phyloP scores from a whole-genome alignment of 2,888 invertebrate species.

The Chrysolina americana region DNA sequence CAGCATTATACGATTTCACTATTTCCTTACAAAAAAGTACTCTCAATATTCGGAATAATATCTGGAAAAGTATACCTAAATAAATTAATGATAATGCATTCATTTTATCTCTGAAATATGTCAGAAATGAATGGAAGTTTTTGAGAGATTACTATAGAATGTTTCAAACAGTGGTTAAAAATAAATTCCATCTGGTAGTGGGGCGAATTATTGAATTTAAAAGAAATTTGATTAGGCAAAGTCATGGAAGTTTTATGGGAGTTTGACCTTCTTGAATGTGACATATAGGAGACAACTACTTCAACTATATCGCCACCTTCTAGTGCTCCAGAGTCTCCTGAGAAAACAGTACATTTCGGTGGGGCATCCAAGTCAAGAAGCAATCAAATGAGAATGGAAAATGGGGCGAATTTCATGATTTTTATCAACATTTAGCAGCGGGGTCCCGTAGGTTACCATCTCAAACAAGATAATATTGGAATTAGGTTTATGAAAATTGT shows the following conservation, averaged over 20 bases:
- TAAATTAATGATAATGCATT: background rate
- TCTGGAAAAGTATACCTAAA: background rate
- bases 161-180: background rate
- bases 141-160: background rate
- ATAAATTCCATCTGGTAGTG: background rate
- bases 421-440: background rate
- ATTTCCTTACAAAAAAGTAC: background rate
- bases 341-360: background rate
- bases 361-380: background rate
- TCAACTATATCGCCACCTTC: background rate
- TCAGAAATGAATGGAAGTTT: background rate
- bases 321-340: background rate
- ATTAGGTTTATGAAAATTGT: background rate
- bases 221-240: background rate
- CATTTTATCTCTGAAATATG: background rate
- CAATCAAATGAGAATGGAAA: background rate
- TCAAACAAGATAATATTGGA: background rate
- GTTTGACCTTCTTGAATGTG: background rate
- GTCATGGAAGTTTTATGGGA: background rate
- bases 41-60: background rate
- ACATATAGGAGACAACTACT: background rate
- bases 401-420: background rate
- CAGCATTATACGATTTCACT: background rate
- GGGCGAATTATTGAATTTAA: background rate
- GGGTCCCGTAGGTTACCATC: background rate